A percentile compares a stretch with the other conserved stretches of the same genome.
phyloP scores from a whole-genome alignment of 2,113 vertebrate species.

The Xenotilapia leptura region DNA sequence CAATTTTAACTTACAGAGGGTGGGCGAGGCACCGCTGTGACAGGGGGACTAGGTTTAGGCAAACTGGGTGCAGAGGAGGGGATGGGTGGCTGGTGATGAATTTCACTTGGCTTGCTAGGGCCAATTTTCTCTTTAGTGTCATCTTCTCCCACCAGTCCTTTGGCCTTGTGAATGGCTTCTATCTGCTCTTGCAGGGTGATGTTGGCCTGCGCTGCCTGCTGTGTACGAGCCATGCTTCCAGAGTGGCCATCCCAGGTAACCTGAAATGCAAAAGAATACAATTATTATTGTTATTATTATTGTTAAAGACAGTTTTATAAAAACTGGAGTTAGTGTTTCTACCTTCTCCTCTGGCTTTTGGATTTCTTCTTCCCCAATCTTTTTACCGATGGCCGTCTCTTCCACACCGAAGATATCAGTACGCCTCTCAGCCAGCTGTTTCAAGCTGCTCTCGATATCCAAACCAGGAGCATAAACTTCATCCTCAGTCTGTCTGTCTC shows the following conservation, averaged over 20 bases:
- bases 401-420: slow-evolving; percentile 99
- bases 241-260: slow-evolving; percentile 99
- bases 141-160: slow-evolving; percentile 95
- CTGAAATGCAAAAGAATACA: slow-evolving; percentile 48
- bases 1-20: slow-evolving; percentile 60
- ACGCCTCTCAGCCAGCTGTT: slow-evolving; percentile 96
- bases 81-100: slow-evolving; percentile 74
- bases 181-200: slow-evolving; percentile 99
- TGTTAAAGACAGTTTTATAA: not conserved
- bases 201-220: slow-evolving; percentile 97
- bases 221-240: slow-evolving; percentile 97
- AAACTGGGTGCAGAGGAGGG: slow-evolving; percentile 73
- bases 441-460: slow-evolving; percentile 98
- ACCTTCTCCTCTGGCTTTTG: slow-evolving; percentile 99
- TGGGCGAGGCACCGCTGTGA: slow-evolving; percentile 74
- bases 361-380: slow-evolving; percentile 98
- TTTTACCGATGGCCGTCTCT: slow-evolving; percentile 97
- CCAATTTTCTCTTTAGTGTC: slow-evolving; percentile 97
- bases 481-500: slow-evolving; percentile 94
- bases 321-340: not conserved
- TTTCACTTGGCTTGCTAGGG: slow-evolving; percentile 93
- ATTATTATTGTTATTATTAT: not conserved
- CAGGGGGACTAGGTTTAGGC: slow-evolving; percentile 75
- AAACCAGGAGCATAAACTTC: slow-evolving; percentile 96
- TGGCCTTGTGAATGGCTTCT: slow-evolving; percentile 98